Evolutionary conservation across 2,888 invertebrate species (phyloP).

Genomic region (Amphipoea lucens): DNA sequence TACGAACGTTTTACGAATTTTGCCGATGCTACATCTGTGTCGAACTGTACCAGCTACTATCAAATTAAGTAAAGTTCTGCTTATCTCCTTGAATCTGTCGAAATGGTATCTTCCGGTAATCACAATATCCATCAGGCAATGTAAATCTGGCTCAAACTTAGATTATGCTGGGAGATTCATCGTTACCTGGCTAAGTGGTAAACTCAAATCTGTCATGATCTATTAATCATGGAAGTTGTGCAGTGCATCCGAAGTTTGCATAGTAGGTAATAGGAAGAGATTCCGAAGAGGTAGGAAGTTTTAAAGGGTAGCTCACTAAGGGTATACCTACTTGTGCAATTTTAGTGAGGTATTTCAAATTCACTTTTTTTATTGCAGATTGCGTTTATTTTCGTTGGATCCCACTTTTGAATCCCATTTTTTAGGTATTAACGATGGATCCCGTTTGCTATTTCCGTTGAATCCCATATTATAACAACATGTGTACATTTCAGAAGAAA

Average conservation of each 20-base stretch:
- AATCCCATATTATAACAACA: too few species aligned
- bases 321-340: background rate
- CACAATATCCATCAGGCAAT: slow-evolving; percentile 46
- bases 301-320: background rate
- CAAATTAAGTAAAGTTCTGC: slow-evolving; percentile 9
- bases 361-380: too few species aligned
- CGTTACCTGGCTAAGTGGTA: slow-evolving; percentile 26
- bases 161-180: slow-evolving; percentile 39
- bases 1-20: too few species aligned
- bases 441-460: too few species aligned
- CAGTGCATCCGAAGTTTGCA: slow-evolving; percentile 36
- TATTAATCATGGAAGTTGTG: slow-evolving; percentile 35
- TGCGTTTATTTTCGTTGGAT: too few species aligned
- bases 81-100: background rate
- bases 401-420: too few species aligned
- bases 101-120: slow-evolving; percentile 19
- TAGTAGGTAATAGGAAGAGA: slow-evolving; percentile 18
- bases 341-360: background rate
- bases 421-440: too few species aligned
- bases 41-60: too few species aligned
- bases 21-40: too few species aligned
- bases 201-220: slow-evolving; percentile 56
- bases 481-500: too few species aligned
- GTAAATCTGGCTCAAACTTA: slow-evolving; percentile 52
- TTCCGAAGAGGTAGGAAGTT: slow-evolving; percentile 6